phyloP scores from a whole-genome alignment of 2,888 invertebrate species.

The Apodemia mormo region DNA sequence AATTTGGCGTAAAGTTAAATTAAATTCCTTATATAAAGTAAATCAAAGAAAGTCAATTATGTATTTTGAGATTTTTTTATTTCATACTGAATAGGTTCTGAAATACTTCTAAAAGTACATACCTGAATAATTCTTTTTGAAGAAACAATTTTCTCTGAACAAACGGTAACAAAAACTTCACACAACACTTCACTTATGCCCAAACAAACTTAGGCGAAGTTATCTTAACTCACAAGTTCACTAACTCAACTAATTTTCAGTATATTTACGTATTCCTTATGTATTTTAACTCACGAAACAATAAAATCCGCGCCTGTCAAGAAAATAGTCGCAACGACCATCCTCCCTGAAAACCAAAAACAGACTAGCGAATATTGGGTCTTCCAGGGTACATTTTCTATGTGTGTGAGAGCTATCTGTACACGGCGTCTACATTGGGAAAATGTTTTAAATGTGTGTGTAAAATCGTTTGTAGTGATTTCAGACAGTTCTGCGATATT shows the following conservation, averaged over 20 bases:
- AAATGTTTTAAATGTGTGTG: slow-evolving; percentile 40
- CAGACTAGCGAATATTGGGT: slow-evolving; percentile 59
- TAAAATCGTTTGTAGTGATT: slow-evolving; percentile 45
- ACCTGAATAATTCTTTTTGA: slow-evolving; percentile 28
- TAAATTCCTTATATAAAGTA: too few relatives aligned
- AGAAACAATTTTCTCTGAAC: slow-evolving; percentile 19
- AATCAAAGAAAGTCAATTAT: not conserved
- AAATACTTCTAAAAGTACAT: not conserved
- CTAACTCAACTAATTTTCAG: slow-evolving; percentile 25
- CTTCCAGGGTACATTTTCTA: slow-evolving; percentile 54
- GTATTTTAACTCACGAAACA: slow-evolving; percentile 20
- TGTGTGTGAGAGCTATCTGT: slow-evolving; percentile 56
- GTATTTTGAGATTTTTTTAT: not conserved
- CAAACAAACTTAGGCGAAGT: slow-evolving; percentile 33
- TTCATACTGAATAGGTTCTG: not conserved
- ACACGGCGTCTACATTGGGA: slow-evolving; percentile 42
- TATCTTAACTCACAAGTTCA: slow-evolving; percentile 34
- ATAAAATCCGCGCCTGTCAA: slow-evolving; percentile 30
- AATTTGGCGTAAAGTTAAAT: too few relatives aligned
- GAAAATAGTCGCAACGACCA: slow-evolving; percentile 27
- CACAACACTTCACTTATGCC: slow-evolving; percentile 36
- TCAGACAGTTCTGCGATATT: slow-evolving; percentile 45
- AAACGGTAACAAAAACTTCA: slow-evolving; percentile 24
- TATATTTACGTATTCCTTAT: slow-evolving; percentile 8
- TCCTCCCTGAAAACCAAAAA: slow-evolving; percentile 31